Percentiles rank a stretch among this genome's conserved stretches.
These are phyloP conservation scores for Ameiurus melas DNA, from an alignment of 2,113 vertebrate genomes.

Conservation along the genomic window DNA sequence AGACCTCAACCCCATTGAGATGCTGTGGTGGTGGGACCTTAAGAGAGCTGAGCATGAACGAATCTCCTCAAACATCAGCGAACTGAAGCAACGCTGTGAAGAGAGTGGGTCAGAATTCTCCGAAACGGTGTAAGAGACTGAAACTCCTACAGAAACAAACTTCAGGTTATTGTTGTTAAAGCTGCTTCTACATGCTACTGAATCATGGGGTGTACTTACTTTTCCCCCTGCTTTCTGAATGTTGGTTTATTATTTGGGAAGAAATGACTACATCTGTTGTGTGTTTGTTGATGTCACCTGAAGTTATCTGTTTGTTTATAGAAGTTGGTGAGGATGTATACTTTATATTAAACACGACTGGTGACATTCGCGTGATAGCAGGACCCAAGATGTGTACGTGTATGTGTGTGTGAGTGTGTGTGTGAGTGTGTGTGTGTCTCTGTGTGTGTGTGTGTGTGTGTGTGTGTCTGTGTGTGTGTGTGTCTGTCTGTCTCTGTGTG, in stretches of 20 bases:
- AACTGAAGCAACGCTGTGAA: too few species aligned
- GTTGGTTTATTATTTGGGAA: too few species aligned
- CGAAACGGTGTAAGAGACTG: neutral
- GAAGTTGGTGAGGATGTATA: neutral
- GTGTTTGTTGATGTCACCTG: too few species aligned
- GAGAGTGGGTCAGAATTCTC: too few species aligned
- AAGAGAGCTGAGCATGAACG: too few species aligned
- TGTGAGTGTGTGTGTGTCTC: neutral
- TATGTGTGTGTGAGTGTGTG: neutral
- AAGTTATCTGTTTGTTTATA: too few species aligned
- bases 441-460: neutral
- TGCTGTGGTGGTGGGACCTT: too few species aligned
- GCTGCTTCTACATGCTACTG: neutral
- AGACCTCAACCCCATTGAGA: neutral
- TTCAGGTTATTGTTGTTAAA: neutral
- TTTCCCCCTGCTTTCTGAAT: neutral
- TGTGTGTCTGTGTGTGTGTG: neutral
- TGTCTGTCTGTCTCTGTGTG: neutral
- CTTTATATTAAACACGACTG: too few species aligned
- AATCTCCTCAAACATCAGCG: too few species aligned
- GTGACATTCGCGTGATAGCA: neutral
- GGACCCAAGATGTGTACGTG: neutral
- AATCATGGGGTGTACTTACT: neutral
- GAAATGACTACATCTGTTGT: neutral
- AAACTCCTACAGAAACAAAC: neutral